Evolutionary conservation across 2,797 vertebrate genomes (phyloP).

Genomic region (Bradypus variegatus): DNA sequence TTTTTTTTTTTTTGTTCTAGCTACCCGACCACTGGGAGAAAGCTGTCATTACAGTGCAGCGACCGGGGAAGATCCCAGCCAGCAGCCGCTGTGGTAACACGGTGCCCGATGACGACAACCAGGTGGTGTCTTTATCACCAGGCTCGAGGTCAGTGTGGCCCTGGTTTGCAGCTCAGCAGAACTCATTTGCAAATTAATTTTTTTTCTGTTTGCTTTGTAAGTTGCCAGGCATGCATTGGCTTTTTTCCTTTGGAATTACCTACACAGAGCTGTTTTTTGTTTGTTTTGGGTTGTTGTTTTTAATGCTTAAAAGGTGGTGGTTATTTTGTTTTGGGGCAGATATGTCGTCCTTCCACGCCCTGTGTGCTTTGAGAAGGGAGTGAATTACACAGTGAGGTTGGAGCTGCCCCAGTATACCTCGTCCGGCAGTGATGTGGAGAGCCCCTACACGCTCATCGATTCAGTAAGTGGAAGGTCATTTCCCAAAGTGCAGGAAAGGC

Average conservation of each 20-base stretch:
- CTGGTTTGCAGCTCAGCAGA: background rate
- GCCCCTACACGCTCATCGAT: conserved; percentile 92
- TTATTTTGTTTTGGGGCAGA: conserved; percentile 68
- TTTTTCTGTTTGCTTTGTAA: background rate
- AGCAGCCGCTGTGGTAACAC: conserved; percentile 94
- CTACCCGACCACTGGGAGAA: conserved; percentile 97
- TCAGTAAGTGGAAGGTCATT: conserved; percentile 82
- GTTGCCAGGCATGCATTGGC: background rate
- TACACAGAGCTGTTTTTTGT: background rate
- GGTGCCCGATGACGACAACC: conserved; percentile 91
- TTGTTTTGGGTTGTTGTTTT: background rate
- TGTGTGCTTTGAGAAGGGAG: conserved; percentile 89
- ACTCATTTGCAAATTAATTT: background rate
- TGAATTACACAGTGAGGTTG: conserved; percentile 92
- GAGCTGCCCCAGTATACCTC: conserved; percentile 89
- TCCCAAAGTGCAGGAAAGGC: accelerated
- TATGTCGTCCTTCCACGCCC: conserved; percentile 85
- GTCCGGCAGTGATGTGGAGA: conserved; percentile 80
- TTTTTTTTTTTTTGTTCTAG: conserved; percentile 66
- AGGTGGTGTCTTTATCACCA: conserved; percentile 87
- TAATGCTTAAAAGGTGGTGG: background rate
- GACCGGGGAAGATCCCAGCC: conserved; percentile 83
- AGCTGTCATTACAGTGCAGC: conserved; percentile 84
- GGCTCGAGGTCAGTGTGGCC: conserved; percentile 83
- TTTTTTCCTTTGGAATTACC: background rate